A percentile compares a stretch with the other conserved stretches of the same genome.
phyloP scores from a whole-genome alignment of 2,888 invertebrate genomes.

The Heliconius sara region DNA sequence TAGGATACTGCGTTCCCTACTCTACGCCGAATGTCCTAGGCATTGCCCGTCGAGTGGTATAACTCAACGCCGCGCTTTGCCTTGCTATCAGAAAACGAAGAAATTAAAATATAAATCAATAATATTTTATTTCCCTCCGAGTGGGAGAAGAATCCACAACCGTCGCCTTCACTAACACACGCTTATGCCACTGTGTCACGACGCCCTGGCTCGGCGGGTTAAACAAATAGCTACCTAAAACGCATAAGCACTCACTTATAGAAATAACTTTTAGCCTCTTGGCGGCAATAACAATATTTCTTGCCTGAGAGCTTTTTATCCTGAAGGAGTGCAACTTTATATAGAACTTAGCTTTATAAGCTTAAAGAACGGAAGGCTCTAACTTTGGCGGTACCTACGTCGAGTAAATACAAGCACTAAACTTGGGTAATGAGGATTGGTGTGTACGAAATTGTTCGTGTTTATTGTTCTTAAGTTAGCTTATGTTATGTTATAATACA shows the following conservation, averaged over 20 bases:
- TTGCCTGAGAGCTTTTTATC: conserved; percentile 21
- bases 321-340: conserved; percentile 7
- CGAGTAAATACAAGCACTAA: conserved; percentile 18
- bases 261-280: not conserved
- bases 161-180: too few relatives aligned
- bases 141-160: too few relatives aligned
- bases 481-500: not conserved
- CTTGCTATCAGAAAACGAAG: too few relatives aligned
- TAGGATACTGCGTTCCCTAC: too few relatives aligned
- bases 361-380: conserved; percentile 19
- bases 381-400: not conserved
- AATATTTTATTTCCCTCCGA: too few relatives aligned
- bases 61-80: too few relatives aligned
- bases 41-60: too few relatives aligned
- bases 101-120: too few relatives aligned
- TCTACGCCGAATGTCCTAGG: too few relatives aligned
- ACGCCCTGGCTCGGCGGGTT: too few relatives aligned
- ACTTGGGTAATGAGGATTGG: conserved; percentile 11
- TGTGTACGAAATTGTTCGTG: not conserved
- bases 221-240: not conserved
- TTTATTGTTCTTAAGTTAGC: not conserved
- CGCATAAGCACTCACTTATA: not conserved
- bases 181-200: too few relatives aligned
- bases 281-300: conserved; percentile 14
- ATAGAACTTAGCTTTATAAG: conserved; percentile 18